Base-by-base conservation (phyloP, 2,888 invertebrate species). In the Dicycla oo region DNA sequence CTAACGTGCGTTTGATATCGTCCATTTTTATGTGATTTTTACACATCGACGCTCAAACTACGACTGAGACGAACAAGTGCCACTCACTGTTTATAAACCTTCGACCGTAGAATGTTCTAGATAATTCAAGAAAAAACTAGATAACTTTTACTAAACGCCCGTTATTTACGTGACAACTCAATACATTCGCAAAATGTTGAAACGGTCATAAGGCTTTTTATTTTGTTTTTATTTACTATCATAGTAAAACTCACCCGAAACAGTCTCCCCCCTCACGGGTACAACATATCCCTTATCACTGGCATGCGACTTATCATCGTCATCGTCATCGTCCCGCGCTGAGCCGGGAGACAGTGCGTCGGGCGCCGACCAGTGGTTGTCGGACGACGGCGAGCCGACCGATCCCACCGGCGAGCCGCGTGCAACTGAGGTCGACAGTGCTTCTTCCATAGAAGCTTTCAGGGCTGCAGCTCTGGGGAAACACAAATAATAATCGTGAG, bases 311-410 rank as follows among this genome's bases (percentile, higher is more conserved):
- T 84, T 83, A 40, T 87, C 90, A 3, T 91, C 91, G 3, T 91
- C 92, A 0, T 92, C 93, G 0, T 92, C 93, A 0, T 93, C 93
- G n/a, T 89, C 88, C 2, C 86, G 90, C 6, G 92, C 92, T 0
- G 93, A 93, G 70, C 93, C 95, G 4, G 95, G 95, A 3, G 96
- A 95, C 69, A 96, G 90, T 53, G 92, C 94, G 83, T 95, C 94
- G 5, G 93, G 94, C 56, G 90, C 91, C 7, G 94, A 93, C 93
- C 94, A 95, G 64, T 86, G 88, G 8, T 88, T 88, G 23, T 89
- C 91, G 0, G 1, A 90, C 91, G 43, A 88, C 86, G 91, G 90
- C 11, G 92, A 92, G 58, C 93, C 95, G 10, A 92, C 94, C 5
- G 95, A 95, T 18, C 70, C 63, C 45, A 23, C 58, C 82, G 61